phyloP scores from a whole-genome alignment of 2,888 invertebrate genomes.

The Campopleginae sp. region DNA sequence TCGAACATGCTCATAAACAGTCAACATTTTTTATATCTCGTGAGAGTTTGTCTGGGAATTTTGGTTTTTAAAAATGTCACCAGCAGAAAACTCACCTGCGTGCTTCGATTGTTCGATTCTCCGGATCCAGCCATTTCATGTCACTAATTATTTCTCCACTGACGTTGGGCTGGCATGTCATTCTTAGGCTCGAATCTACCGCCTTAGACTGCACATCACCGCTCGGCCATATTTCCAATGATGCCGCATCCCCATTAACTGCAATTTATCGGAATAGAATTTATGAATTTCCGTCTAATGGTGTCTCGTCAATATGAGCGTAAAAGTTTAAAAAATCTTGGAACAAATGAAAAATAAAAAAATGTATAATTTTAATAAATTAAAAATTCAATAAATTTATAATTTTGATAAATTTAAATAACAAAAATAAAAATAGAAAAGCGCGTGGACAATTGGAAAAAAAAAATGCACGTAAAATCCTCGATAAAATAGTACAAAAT shows the following conservation, averaged over 20 bases:
- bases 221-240: conserved; percentile 89
- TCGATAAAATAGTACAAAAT: background rate
- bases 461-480: background rate
- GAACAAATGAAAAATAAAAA: too few species aligned
- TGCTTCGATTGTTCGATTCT: conserved; percentile 88
- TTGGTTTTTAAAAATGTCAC: background rate
- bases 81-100: conserved; percentile 86
- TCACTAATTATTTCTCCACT: conserved; percentile 89
- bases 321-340: too few species aligned
- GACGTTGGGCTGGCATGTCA: conserved; percentile 91
- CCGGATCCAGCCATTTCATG: conserved; percentile 92
- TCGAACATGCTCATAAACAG: background rate
- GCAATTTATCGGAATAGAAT: conserved; percentile 69
- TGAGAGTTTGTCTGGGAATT: background rate
- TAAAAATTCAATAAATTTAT: too few species aligned
- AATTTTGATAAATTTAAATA: too few species aligned
- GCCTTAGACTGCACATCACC: conserved; percentile 90
- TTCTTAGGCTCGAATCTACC: conserved; percentile 90
- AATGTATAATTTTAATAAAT: too few species aligned
- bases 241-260: conserved; percentile 77
- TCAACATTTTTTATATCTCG: background rate
- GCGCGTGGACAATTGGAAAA: background rate
- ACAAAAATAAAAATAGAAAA: too few species aligned
- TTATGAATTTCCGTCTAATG: background rate
- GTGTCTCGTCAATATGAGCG: background rate